These are phyloP conservation scores for Mylabris phalerata DNA, from an alignment of 1,140 invertebrate genomes.

Conservation along the genomic window DNA sequence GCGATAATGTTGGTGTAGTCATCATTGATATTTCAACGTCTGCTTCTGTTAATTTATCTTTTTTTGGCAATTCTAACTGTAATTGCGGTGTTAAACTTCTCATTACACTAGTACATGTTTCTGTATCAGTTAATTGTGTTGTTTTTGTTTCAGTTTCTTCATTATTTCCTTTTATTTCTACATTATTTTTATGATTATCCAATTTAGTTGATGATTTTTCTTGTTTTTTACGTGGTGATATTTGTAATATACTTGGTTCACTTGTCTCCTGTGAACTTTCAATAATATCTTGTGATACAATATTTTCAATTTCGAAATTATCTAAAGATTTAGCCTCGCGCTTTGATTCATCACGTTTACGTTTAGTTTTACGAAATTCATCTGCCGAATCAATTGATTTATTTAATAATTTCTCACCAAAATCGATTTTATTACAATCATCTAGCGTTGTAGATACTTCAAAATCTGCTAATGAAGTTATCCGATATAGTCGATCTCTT, in stretches of 20 bases:
- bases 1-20: background rate
- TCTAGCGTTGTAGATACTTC: too few relatives aligned
- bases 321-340: constrained; percentile 15
- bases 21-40: background rate
- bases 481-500: too few relatives aligned
- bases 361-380: background rate
- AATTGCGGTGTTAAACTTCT: background rate
- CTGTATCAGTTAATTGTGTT: constrained; percentile 5
- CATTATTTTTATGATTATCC: background rate
- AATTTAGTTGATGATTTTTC: background rate
- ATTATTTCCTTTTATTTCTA: background rate
- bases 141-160: background rate
- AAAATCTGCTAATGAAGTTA: too few relatives aligned
- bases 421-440: constrained; percentile 15
- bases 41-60: constrained; percentile 15
- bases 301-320: constrained; percentile 20
- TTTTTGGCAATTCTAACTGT: constrained; percentile 21
- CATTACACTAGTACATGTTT: background rate
- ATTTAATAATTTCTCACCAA: background rate
- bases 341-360: background rate
- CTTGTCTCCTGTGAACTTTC: constrained; percentile 8
- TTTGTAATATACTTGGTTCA: background rate
- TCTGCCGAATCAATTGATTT: background rate
- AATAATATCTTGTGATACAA: constrained; percentile 12
- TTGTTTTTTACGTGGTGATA: background rate